Base-by-base conservation (phyloP, 2,888 invertebrate genomes). In the Dryobota labecula region DNA sequence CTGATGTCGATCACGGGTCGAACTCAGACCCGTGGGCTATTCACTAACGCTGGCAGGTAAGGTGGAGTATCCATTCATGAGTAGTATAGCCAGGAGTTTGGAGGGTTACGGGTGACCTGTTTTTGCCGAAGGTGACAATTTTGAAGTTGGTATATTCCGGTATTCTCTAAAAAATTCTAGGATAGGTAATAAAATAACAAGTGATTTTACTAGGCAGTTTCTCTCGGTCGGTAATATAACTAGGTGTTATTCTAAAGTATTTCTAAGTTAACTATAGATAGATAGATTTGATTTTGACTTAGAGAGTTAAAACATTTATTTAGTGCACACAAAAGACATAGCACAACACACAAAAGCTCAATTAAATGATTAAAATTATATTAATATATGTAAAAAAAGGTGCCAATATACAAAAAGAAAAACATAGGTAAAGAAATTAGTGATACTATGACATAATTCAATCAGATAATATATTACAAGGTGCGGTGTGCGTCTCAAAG, bases 1-100 rank as follows among this genome's bases (percentile, higher is more conserved):
- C 54, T 87, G 85, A 89, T 88, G 85, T 88, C 87, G 84, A 88
- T 89, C 89, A 85, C 77, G 72, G 80, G 49, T 79, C 61, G 81
- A 84, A 77, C 74, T 81, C 69, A 74, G 82, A 75, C 84, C 82
- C 83, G 74, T 71, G 73, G 77, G 84, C 85, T 88, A 89, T 90
- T 88, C 88, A 86, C 82, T 88, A 80, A 83, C 78, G 66, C 75
- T 80, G 83, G 84, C 86, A 87, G 85, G 85, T 89, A 84, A 86
- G 87, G 72, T 80, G 82, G 84, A 80, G 85, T 84, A 90, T 86
- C 87, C 86, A 86, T 89, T 85, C 71, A 81, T 61, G 43, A 41
- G 51, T 82, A 80, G 78, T 43, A 68, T 85, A 70, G 1, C 84
- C 74, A 82, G 51, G 45, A 33, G 43, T 38, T 47, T 13, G 1